A percentile compares a stretch with the other conserved stretches of the same genome.
These are phyloP conservation scores for Belgica antarctica DNA, from an alignment of 2,888 invertebrate genomes.

Conservation along the genomic window DNA sequence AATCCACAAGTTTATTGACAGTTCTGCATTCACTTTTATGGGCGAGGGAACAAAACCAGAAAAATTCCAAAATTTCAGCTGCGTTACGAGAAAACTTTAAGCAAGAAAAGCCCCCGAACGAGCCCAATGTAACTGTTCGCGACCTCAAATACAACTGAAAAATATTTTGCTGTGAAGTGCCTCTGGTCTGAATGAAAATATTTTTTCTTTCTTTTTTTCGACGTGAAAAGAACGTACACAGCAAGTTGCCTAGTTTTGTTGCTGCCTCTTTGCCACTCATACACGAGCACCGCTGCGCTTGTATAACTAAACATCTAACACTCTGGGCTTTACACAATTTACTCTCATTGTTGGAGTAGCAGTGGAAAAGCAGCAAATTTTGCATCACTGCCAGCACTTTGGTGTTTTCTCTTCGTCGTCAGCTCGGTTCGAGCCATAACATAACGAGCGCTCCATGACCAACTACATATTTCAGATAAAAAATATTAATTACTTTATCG, in stretches of 20 bases:
- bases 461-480: slow-evolving; percentile 25
- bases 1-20: too few relatives aligned
- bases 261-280: background rate
- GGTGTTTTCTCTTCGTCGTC: too few relatives aligned
- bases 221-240: slow-evolving; percentile 19
- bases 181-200: background rate
- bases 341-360: too few relatives aligned
- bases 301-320: background rate
- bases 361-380: too few relatives aligned
- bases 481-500: slow-evolving; percentile 21
- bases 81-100: too few relatives aligned
- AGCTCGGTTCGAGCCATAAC: too few relatives aligned
- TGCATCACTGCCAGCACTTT: too few relatives aligned
- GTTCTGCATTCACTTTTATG: too few relatives aligned
- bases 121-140: slow-evolving; percentile 43
- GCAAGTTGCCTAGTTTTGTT: slow-evolving; percentile 26
- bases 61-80: too few relatives aligned
- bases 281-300: slow-evolving; percentile 5
- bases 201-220: slow-evolving; percentile 29
- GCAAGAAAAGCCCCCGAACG: too few relatives aligned
- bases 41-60: too few relatives aligned
- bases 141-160: slow-evolving; percentile 44
- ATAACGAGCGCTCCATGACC: too few relatives aligned
- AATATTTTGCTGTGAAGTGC: slow-evolving; percentile 17
- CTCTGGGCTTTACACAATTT: background rate